Conservation (phyloP, 1,140 invertebrate genomes). For the Calliphora vicina region DNA sequence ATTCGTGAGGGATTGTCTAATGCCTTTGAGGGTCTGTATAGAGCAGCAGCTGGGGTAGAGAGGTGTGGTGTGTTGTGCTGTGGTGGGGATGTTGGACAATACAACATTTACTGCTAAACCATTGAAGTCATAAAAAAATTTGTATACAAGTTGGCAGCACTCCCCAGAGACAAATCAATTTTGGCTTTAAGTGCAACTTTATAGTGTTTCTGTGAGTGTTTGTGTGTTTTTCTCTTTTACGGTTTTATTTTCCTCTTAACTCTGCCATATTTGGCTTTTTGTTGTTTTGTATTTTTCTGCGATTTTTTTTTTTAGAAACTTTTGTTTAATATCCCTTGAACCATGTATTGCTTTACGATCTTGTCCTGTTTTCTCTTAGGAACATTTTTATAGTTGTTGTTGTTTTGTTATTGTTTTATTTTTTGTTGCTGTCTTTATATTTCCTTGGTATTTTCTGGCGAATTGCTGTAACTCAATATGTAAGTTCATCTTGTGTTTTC, state of each 20-base stretch:
- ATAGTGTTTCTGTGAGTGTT: constrained; percentile 9
- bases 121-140: constrained; percentile 14
- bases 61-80: too few species aligned
- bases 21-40: neutral
- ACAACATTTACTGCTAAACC: constrained; percentile 18
- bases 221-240: neutral
- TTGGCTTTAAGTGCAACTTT: constrained; percentile 19
- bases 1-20: constrained; percentile 34
- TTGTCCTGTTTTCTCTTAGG: neutral
- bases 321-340: constrained; percentile 12
- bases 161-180: constrained; percentile 31
- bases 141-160: constrained; percentile 18
- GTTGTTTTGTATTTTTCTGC: neutral
- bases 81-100: neutral
- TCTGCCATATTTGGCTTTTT: neutral
- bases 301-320: neutral
- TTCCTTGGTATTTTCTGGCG: neutral
- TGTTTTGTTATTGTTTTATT: neutral
- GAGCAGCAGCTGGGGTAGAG: neutral
- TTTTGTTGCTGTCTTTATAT: neutral
- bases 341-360: constrained; percentile 1
- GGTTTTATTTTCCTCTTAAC: neutral
- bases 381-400: neutral
- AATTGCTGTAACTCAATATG: neutral
- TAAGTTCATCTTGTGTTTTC: neutral